A percentile compares a stretch with the other conserved stretches of the same genome.
phyloP scores from a whole-genome alignment of 2,888 invertebrate genomes.

The Drosophila aldrichi region DNA sequence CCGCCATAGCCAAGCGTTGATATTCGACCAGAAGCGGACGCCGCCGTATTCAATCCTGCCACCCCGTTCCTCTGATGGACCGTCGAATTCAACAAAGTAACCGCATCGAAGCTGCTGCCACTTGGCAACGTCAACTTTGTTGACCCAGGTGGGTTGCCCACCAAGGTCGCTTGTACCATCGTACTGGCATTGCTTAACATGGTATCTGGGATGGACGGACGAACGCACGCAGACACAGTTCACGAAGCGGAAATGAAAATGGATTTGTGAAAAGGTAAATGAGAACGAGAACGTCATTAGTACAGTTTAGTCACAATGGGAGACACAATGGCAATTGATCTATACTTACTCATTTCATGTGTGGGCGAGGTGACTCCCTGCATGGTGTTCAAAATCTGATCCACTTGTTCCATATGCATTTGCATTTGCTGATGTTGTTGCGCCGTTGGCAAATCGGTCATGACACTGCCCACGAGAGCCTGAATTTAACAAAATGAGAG shows the following conservation, averaged over 20 bases:
- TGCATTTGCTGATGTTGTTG: too few relatives aligned
- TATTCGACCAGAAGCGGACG: conserved; percentile 41
- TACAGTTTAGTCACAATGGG: conserved; percentile 20
- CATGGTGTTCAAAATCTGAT: too few relatives aligned
- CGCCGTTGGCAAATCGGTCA: too few relatives aligned
- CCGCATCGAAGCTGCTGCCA: conserved; percentile 37
- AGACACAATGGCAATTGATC: too few relatives aligned
- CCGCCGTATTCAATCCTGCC: conserved; percentile 35
- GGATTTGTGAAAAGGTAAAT: not conserved
- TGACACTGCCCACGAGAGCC: too few relatives aligned
- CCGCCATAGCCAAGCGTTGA: conserved; percentile 44
- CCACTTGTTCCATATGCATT: too few relatives aligned
- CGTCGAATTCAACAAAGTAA: conserved; percentile 46
- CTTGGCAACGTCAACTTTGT: too few relatives aligned
- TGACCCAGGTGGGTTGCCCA: too few relatives aligned
- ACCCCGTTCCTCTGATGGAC: conserved; percentile 47
- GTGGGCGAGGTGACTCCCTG: too few relatives aligned
- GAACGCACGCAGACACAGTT: conserved; percentile 12
- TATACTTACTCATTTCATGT: too few relatives aligned
- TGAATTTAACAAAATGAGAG: too few relatives aligned
- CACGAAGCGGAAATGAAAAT: not conserved
- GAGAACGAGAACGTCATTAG: not conserved
- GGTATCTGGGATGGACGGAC: conserved; percentile 47
- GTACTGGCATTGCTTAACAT: conserved; percentile 56
- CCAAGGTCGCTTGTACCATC: conserved; percentile 64